These are phyloP conservation scores for Cephus cinctus DNA, from an alignment of 1,140 invertebrate genomes.

Conservation along the genomic window DNA sequence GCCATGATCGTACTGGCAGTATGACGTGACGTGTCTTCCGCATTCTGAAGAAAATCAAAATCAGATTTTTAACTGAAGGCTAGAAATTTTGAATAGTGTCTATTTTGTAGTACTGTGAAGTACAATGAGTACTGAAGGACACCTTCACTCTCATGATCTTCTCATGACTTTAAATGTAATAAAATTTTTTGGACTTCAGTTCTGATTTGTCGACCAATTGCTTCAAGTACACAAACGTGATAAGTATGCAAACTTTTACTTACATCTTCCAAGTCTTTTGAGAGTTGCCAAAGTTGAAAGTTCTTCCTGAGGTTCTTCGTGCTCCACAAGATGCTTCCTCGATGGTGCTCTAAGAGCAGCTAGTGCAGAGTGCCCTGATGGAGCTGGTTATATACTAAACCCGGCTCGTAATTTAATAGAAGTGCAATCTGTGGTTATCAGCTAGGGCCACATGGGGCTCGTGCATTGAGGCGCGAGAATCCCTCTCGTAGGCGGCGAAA, in stretches of 20 bases:
- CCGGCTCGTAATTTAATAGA: conserved; percentile 43
- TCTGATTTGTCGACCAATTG: too few species aligned
- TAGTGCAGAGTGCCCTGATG: conserved; percentile 25
- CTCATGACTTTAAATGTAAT: too few species aligned
- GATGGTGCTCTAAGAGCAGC: conserved; percentile 18
- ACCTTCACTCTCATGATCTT: too few species aligned
- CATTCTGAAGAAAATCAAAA: conserved; percentile 29
- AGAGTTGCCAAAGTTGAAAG: too few species aligned
- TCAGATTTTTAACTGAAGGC: neutral
- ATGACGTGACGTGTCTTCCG: conserved; percentile 42
- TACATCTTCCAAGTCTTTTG: neutral
- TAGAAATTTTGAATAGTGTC: neutral
- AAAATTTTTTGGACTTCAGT: too few species aligned
- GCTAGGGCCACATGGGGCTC: conserved; percentile 46
- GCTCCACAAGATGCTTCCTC: neutral
- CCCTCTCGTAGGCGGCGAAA: conserved; percentile 7
- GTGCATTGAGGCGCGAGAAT: conserved; percentile 31
- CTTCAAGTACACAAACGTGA: neutral
- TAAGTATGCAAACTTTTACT: neutral
- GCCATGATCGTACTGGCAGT: conserved; percentile 46
- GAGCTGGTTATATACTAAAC: conserved; percentile 38
- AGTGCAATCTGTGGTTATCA: conserved; percentile 52
- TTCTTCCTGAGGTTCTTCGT: neutral
- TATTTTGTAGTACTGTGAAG: too few species aligned
- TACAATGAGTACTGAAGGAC: too few species aligned